phyloP scores from a whole-genome alignment of 1,140 invertebrate species.

The Anoplophora glabripennis region DNA sequence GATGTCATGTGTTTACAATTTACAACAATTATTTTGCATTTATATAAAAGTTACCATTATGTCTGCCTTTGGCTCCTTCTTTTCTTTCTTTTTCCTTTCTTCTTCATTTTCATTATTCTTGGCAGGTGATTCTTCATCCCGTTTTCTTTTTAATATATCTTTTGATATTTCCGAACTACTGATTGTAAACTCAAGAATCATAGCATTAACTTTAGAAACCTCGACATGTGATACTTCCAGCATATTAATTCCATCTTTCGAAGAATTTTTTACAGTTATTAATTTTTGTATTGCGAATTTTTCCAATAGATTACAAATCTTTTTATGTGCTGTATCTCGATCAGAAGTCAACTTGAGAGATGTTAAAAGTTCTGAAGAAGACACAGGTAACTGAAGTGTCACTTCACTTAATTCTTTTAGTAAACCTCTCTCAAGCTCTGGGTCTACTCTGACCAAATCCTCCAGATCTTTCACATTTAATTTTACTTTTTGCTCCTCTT shows the following conservation, averaged over 20 bases:
- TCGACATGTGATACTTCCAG: slow-evolving; percentile 69
- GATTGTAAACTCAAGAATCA: slow-evolving; percentile 57
- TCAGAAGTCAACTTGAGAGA: slow-evolving; percentile 61
- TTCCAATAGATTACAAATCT: slow-evolving; percentile 75
- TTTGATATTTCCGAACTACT: slow-evolving; percentile 43
- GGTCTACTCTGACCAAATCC: slow-evolving; percentile 53
- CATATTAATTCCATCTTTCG: slow-evolving; percentile 56
- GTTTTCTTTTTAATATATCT: slow-evolving; percentile 51
- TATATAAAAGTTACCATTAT: slow-evolving; percentile 58
- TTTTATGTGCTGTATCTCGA: slow-evolving; percentile 58
- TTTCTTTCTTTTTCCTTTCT: slow-evolving; percentile 48
- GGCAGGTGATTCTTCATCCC: slow-evolving; percentile 39
- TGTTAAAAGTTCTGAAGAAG: slow-evolving; percentile 64
- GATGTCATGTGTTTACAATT: too few species aligned
- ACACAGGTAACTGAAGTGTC: slow-evolving; percentile 73
- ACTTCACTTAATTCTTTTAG: slow-evolving; percentile 74
- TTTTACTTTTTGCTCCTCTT: slow-evolving; percentile 35
- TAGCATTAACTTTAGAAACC: slow-evolving; percentile 66
- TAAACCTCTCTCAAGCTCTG: slow-evolving; percentile 66
- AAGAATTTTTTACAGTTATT: slow-evolving; percentile 66
- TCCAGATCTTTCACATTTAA: slow-evolving; percentile 50
- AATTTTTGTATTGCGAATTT: slow-evolving; percentile 87
- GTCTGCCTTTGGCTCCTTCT: slow-evolving; percentile 54
- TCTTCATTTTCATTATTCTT: slow-evolving; percentile 40
- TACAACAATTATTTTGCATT: too few species aligned